Evolutionary conservation across 2,797 vertebrate genomes (phyloP), one percentile per base, ranked within the genome.

Genomic region (Phrynocephalus vlangalii): DNA sequence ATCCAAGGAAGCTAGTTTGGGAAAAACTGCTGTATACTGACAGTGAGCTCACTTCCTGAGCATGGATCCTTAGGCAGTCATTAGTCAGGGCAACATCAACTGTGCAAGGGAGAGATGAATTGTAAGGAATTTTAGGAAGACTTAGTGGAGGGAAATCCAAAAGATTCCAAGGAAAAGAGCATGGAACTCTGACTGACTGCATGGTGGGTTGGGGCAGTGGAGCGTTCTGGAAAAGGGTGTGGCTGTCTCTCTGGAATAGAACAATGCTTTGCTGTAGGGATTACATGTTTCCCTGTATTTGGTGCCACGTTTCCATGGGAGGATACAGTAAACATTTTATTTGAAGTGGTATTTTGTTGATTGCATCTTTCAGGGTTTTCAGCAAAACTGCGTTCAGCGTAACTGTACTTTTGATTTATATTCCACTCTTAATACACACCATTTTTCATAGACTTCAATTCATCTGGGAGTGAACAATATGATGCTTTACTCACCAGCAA

Each of bases 401-500:
- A 83, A 7, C 44, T 60, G 72, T 2, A 18, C 7, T 73, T 87
- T 84, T 76, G 30, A 70, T 13, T 80, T 63, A 52, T 52, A 81
- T 0, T 0, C 85, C 73, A 71, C 82, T 1, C 89, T 87, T 86
- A 28, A 86, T 66, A 72, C 67, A 13, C 26, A 68, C 73, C 73
- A 22, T 6, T 82, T n/a, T 89, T 89, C 91, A 9, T 60, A 97
- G 97, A 91, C 60, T 93, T 94, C 24, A 96, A 0, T 86, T 93
- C 89, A 88, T 94, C 94, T 92, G 85, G 0, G 44, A 0, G 82
- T 66, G 94, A 91, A 81, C 95, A 96, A 71, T 91, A 96, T 60
- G 98, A 99, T 94, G 98, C 98, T 76, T 95, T 98, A 81, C 96
- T 99, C 94, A 98, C 96, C 28, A 99, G 97, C 96, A 99, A 99